These are phyloP conservation scores for Drusus annulatus DNA, from an alignment of 1,140 invertebrate genomes.

Conservation along the genomic window DNA sequence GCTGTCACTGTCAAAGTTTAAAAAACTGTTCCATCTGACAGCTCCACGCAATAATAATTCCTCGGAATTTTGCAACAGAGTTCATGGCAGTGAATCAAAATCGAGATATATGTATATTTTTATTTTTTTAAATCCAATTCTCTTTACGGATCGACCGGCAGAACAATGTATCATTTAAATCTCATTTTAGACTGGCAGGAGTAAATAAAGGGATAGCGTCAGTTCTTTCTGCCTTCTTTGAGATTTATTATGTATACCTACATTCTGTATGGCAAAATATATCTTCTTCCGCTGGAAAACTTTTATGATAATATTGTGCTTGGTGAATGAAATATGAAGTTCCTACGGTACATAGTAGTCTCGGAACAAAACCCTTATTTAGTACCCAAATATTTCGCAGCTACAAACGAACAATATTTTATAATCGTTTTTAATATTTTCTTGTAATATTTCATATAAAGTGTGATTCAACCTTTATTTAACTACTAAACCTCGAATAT, in stretches of 20 bases:
- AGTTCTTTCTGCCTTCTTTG: background rate
- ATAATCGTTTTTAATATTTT: too few relatives aligned
- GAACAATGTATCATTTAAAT: constrained; percentile 3
- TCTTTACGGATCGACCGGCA: background rate
- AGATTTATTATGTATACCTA: background rate
- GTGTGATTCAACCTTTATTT: too few relatives aligned
- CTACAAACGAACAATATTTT: too few relatives aligned
- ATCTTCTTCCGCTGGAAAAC: background rate
- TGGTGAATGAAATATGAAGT: too few relatives aligned
- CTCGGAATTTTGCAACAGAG: background rate
- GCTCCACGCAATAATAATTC: background rate
- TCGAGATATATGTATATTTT: too few relatives aligned
- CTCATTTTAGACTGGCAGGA: background rate
- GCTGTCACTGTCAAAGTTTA: background rate
- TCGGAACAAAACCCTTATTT: too few relatives aligned
- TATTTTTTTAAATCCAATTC: background rate
- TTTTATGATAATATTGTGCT: too few relatives aligned
- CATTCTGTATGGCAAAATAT: background rate
- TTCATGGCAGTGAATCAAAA: too few relatives aligned
- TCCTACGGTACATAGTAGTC: too few relatives aligned
- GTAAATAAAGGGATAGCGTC: background rate
- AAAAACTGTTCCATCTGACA: constrained; percentile 14
- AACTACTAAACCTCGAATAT: too few relatives aligned
- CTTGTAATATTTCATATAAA: too few relatives aligned
- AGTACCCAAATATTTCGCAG: too few relatives aligned